Percentiles rank a stretch among this genome's conserved stretches.
phyloP scores from a whole-genome alignment of 2,797 vertebrate species.

The Catharus ustulatus region DNA sequence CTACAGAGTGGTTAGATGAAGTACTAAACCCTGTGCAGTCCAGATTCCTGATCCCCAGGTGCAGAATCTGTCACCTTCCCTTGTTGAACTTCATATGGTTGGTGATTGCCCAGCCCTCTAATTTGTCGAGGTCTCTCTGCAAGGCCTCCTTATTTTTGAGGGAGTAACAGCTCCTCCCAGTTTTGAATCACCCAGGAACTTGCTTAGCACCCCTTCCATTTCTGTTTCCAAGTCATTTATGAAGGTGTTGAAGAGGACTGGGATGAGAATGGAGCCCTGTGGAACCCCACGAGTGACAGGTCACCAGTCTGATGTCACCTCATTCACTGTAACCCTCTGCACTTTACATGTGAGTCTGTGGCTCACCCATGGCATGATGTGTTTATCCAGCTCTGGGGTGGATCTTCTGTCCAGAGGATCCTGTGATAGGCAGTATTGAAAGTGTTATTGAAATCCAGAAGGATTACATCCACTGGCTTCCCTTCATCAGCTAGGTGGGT shows the following conservation, averaged over 20 bases:
- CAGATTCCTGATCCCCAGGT: neutral
- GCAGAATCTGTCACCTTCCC: neutral
- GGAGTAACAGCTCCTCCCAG: neutral
- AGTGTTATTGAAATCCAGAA: neutral
- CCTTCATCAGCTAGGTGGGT: neutral
- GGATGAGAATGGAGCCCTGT: neutral
- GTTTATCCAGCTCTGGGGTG: neutral
- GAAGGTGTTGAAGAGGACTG: neutral
- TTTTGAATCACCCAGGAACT: neutral
- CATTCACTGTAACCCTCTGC: neutral
- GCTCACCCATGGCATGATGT: neutral
- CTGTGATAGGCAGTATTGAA: fast-evolving
- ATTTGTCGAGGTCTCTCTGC: neutral
- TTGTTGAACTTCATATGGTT: neutral
- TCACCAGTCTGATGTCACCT: neutral
- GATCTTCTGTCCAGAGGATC: neutral
- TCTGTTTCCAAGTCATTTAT: neutral
- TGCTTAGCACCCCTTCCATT: neutral
- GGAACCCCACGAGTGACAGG: neutral
- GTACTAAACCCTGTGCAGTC: neutral
- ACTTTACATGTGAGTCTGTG: neutral
- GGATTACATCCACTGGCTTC: neutral
- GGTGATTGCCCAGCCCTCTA: neutral
- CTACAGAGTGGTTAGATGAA: neutral
- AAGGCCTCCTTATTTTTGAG: neutral